These are phyloP conservation scores for Ceraclea dissimilis DNA, from an alignment of 2,888 invertebrate species.

Conservation along the genomic window DNA sequence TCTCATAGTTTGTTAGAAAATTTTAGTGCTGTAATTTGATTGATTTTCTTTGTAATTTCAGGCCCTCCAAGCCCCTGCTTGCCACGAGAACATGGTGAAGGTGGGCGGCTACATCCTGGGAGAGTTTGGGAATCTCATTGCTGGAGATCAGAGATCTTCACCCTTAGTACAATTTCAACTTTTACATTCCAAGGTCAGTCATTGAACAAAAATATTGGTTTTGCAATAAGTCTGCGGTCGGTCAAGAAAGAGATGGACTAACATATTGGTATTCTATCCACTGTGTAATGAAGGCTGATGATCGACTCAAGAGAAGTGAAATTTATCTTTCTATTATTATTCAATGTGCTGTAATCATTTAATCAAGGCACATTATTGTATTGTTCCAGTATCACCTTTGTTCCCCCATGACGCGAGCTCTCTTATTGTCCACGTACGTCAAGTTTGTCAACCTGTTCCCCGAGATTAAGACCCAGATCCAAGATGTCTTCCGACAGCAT, in stretches of 20 bases:
- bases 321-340: too few relatives aligned
- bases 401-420: slow-evolving; percentile 92
- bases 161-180: slow-evolving; percentile 97
- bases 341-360: too few relatives aligned
- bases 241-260: too few relatives aligned
- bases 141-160: slow-evolving; percentile 95
- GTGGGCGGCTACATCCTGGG: slow-evolving; percentile 99
- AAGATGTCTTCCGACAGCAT: slow-evolving; percentile 89
- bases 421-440: slow-evolving; percentile 95
- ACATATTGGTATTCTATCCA: neutral
- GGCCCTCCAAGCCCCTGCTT: slow-evolving; percentile 96
- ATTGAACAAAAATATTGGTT: too few relatives aligned
- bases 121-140: slow-evolving; percentile 98
- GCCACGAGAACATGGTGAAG: slow-evolving; percentile 99
- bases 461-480: slow-evolving; percentile 92
- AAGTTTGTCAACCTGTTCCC: slow-evolving; percentile 99
- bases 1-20: too few relatives aligned
- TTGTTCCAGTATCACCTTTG: slow-evolving; percentile 78
- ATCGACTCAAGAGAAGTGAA: too few relatives aligned
- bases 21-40: too few relatives aligned
- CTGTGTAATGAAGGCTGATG: too few relatives aligned
- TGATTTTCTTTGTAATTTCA: slow-evolving; percentile 32
- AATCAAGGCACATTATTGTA: too few relatives aligned
- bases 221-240: too few relatives aligned
- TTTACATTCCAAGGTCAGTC: slow-evolving; percentile 82